Base-by-base conservation (phyloP, 2,888 invertebrate species). In the Calameuta filiformis region DNA sequence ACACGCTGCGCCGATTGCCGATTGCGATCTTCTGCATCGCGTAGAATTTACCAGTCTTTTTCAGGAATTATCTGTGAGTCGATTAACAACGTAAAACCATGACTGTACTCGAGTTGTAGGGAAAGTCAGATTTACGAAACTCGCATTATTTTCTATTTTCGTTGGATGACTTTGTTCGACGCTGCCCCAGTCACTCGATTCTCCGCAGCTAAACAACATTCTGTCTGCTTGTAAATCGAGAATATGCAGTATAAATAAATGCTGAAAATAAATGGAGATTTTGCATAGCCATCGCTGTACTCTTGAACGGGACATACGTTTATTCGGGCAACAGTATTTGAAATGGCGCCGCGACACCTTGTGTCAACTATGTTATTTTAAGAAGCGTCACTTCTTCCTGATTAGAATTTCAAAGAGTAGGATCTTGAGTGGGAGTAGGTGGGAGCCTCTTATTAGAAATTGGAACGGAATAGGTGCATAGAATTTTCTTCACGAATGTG, bases 1-100 rank as follows among this genome's bases (percentile, higher is more conserved):
- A 30, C 33, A 31, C 34, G 56, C 73, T 69, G 73, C 73, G 68
- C 35, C 40, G 56, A 68, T 77, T 35, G 69, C 73, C 35, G 34
- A 15, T 37, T 40, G n/a, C 69, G 34, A 73, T 15, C 15, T 40
- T 33, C 40, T 12, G 23, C 31, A 34, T 34, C 35, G 35, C 33
- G n/a, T 23, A 40, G 37, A 74, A 74, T 35, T 23, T 74, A 35
- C 74, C 15, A 75, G 30, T 33, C 33, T 34, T 56, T 2, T 56
- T 56, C 56, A 6, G 56, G 56, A 56, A 56, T 23, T 56, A 56
- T 23, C 56, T 23, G 56, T 9, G 56, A 56, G 9, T 9, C 15
- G 23, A 56, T 56, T 56, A 56, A 23, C 23, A 56, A 23, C 23
- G 9, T 56, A 56, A 56, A 56, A 56, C 9, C 9, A 40, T 40